Percentiles rank a stretch among this genome's conserved stretches.
Evolutionary conservation across 2,797 vertebrate species (phyloP).

Genomic region (Onychomys torridus): DNA sequence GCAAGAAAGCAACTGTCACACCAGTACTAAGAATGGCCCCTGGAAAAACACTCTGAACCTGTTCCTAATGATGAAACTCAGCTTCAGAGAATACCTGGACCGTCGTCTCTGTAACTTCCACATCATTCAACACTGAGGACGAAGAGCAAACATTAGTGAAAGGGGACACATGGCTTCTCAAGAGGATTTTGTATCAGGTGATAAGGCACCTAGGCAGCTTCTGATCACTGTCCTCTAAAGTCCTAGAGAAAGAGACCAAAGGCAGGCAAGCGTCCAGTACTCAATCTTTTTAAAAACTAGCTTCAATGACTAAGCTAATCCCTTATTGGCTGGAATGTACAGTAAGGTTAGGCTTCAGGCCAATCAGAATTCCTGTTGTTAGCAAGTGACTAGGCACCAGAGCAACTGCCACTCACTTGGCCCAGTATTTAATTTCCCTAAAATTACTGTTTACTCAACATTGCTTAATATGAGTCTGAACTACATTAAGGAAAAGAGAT

Average conservation of each 20-base stretch:
- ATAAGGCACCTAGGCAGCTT: constrained; percentile 70
- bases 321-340: constrained; percentile 70
- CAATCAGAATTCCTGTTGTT: constrained; percentile 80
- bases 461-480: background rate
- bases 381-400: constrained; percentile 36
- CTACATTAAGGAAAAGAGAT: background rate
- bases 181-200: background rate
- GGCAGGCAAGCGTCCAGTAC: constrained; percentile 60
- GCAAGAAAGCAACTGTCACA: background rate
- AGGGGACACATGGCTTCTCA: constrained; percentile 66
- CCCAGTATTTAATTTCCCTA: background rate
- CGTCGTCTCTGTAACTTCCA: constrained; percentile 75
- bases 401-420: constrained; percentile 71
- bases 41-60: constrained; percentile 11
- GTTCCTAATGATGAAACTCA: constrained; percentile 56
- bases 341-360: constrained; percentile 51
- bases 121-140: constrained; percentile 72
- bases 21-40: constrained; percentile 6
- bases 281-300: constrained; percentile 65
- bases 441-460: constrained; percentile 70
- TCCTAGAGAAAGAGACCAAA: constrained; percentile 71
- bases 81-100: constrained; percentile 78
- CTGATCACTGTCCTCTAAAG: constrained; percentile 76
- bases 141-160: constrained; percentile 51
- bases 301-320: constrained; percentile 41